Base-by-base conservation (phyloP, 1,140 invertebrate genomes). In the Drosophila pandora region DNA sequence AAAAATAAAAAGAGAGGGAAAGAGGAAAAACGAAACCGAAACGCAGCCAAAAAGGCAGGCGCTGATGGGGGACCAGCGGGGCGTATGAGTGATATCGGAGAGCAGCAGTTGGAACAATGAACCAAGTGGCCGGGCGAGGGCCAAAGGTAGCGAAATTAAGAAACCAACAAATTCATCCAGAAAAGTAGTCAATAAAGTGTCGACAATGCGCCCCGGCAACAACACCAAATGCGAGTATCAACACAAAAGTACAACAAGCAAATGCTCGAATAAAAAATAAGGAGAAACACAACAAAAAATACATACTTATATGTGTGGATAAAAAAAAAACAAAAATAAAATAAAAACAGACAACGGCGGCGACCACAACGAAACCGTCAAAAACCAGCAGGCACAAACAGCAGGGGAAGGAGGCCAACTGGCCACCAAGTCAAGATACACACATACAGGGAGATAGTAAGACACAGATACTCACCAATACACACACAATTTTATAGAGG, bases 101-200 rank as follows among this genome's bases (percentile, higher is more conserved):
- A 69, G 58, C 37, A 21, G 5, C 13, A 21, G 41, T 28, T 25
- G 23, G 22, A 65, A 67, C 75, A 78, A 69, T 50, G 56, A 67
- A 56, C 53, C 57, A 39, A 79, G 52, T 32, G 53, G 48, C 43
- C 41, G 17, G 41, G 48, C 34, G 41, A 67, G 48, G 61, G 65
- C 55, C 64, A 50, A 64, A 55, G 69, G 54, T 83, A 79, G 72
- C 50, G 72, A 88, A 83, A 88, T 88, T 88, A 88, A 88, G 83
- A 88, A 88, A 88, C 83, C 83, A 88, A 88, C 83, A 88, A 88
- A 88, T 88, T 88, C 83, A 88, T 88, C 83, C 83, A 88, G 83
- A 82, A 88, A 88, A 88, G 83, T 88, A 88, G 83, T 88, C 83
- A 88, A 88, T 88, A 88, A 88, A 88, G 83, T 88, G 83, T 88